phyloP scores from a whole-genome alignment of 2,113 vertebrate genomes.

The Phodopus roborovskii region DNA sequence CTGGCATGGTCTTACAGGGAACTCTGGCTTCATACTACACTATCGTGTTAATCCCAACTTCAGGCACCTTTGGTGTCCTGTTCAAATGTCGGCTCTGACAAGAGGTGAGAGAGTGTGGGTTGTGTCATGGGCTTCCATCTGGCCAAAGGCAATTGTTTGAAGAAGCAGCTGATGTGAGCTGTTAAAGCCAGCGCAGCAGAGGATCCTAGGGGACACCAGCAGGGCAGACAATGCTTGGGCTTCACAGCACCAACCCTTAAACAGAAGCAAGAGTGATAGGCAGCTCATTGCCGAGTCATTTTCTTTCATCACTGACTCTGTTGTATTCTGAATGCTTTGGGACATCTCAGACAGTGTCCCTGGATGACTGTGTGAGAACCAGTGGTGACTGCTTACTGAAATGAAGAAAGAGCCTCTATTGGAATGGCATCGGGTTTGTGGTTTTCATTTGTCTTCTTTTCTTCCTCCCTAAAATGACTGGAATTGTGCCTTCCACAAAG shows the following conservation, averaged over 20 bases:
- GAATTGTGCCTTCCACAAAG: not conserved
- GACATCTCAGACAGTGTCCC: not conserved
- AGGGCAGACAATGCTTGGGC: not conserved
- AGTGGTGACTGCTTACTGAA: not conserved
- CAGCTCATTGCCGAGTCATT: not conserved
- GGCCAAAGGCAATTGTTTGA: not conserved
- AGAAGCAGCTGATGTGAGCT: not conserved
- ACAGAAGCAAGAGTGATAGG: not conserved
- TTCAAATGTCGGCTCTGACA: not conserved
- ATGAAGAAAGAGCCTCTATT: not conserved
- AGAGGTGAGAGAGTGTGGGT: not conserved
- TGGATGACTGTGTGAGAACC: not conserved
- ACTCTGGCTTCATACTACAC: not conserved
- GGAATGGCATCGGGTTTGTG: not conserved
- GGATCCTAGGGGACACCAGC: too few species aligned
- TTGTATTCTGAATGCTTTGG: not conserved
- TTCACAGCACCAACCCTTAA: not conserved
- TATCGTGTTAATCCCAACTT: not conserved
- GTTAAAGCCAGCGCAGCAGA: not conserved
- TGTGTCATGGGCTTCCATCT: not conserved
- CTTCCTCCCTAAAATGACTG: not conserved
- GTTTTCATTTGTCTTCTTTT: slow-evolving; percentile 6
- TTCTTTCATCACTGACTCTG: not conserved
- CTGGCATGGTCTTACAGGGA: not conserved
- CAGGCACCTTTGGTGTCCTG: not conserved